Base-by-base conservation (phyloP, 2,797 vertebrate genomes). In the Tenualosa thibaudeaui region DNA sequence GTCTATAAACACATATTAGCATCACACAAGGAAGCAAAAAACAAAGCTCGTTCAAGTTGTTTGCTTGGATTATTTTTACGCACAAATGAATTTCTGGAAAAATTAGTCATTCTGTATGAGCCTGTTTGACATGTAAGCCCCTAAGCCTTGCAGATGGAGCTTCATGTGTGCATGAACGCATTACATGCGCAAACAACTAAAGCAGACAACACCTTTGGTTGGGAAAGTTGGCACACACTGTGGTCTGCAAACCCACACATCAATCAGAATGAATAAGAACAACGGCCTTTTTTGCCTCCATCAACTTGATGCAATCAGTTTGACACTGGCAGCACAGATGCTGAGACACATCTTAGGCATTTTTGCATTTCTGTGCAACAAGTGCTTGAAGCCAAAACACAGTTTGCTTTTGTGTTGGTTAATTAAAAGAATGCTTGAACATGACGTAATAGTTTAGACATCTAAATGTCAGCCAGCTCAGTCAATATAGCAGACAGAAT, bases 241-340 rank as follows among this genome's bases (percentile, higher is more conserved):
- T 24, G 5, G 54, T 85, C 85, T 81, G 54, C 85, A 78, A 87
- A 89, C 85, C 85, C 84, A 83, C 87, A 84, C 83, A 87, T 89
- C 89, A 86, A 87, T 88, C 89, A 86, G 65, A 43, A 71, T 5
- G 81, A 60, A 86, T 81, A 87, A 86, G 81, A 71, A 83, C 84
- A 85, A 49, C 37, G 84, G 54, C 58, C 87, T 53, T 54, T 49
- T 85, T 53, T 83, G 17, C 82, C 54, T 62, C 81, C 84, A 81
- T 87, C 60, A 71, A 83, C 78, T 84, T 83, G 75, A 81, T 86
- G 83, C 86, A 83, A 86, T 89, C 83, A 78, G 22, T 84, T 84
- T 86, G 58, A 46, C 83, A 83, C 58, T 84, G 82, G 82, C 83
- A 82, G 40, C 81, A 51, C 22, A 22, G 51, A 54, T 22, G 60